These are phyloP conservation scores for Saimiri boliviensis DNA, from an alignment of 2,113 vertebrate genomes.

Conservation along the genomic window DNA sequence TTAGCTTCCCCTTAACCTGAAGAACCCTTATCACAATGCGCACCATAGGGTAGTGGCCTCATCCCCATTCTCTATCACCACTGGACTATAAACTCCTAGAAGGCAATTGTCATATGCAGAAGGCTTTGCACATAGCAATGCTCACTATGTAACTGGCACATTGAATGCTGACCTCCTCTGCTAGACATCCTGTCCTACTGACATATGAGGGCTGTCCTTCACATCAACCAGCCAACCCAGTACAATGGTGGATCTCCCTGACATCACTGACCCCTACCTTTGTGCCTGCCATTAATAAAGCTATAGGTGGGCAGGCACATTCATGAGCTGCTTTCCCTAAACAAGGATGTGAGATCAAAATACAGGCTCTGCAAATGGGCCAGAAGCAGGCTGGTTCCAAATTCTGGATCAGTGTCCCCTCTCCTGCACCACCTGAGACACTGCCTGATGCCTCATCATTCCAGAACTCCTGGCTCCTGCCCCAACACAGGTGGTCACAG, in stretches of 20 bases:
- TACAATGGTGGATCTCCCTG: background rate
- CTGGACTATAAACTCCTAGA: background rate
- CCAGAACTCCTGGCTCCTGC: background rate
- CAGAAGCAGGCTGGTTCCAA: background rate
- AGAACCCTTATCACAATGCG: background rate
- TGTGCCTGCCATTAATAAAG: background rate
- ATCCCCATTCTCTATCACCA: background rate
- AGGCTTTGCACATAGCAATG: background rate
- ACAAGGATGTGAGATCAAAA: background rate
- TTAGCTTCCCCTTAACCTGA: background rate
- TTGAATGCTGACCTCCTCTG: background rate
- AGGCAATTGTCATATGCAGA: rapidly evolving
- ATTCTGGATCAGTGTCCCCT: background rate
- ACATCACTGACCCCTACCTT: background rate
- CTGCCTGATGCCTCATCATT: background rate
- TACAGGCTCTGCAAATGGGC: background rate
- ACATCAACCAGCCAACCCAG: background rate
- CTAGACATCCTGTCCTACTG: background rate
- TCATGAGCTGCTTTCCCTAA: background rate
- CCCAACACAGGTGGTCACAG: background rate
- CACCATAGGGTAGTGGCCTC: background rate
- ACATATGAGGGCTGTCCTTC: background rate
- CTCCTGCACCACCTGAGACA: background rate
- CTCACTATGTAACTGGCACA: rapidly evolving
- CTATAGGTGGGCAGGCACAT: background rate